Conservation (phyloP, 2,888 invertebrate genomes). For the Eretmocerus hayati region DNA sequence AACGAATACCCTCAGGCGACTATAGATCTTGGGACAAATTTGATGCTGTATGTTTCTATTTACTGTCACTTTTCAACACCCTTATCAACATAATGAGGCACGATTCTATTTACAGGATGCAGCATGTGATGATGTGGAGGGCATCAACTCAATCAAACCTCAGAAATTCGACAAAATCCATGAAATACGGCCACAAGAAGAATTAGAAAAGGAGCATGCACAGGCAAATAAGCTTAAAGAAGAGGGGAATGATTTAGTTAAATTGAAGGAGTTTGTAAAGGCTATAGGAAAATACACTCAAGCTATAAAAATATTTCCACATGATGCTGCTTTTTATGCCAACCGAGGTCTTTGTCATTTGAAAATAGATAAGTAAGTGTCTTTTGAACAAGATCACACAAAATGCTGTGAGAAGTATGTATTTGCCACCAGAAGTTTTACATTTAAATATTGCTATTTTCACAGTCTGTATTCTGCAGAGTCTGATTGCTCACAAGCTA, state of each 20-base stretch:
- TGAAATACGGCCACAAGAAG: slow-evolving; percentile 48
- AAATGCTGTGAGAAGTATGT: no score
- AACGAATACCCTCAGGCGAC: slow-evolving; percentile 57
- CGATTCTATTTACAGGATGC: slow-evolving; percentile 48
- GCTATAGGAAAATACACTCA: slow-evolving; percentile 81
- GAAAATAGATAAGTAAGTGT: slow-evolving; percentile 68
- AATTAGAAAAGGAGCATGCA: slow-evolving; percentile 49
- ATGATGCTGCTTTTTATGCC: slow-evolving; percentile 74
- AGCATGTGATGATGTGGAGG: slow-evolving; percentile 59
- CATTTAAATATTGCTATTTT: slow-evolving; percentile 1
- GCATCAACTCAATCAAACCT: slow-evolving; percentile 43
- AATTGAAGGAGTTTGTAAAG: slow-evolving; percentile 70
- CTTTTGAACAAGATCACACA: no score
- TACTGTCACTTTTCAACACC: neutral
- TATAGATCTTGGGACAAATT: slow-evolving; percentile 73
- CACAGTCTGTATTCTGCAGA: slow-evolving; percentile 63
- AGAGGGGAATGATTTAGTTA: slow-evolving; percentile 77
- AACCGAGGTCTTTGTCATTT: slow-evolving; percentile 84
- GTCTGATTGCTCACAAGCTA: slow-evolving; percentile 73
- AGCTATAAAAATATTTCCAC: slow-evolving; percentile 75
- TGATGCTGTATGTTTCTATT: slow-evolving; percentile 57
- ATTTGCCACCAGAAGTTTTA: no score
- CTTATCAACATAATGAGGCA: neutral
- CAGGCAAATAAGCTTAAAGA: slow-evolving; percentile 66
- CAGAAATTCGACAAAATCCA: slow-evolving; percentile 47